A percentile compares a stretch with the other conserved stretches of the same genome.
phyloP scores from a whole-genome alignment of 2,113 vertebrate genomes.

The Chitala chitala region DNA sequence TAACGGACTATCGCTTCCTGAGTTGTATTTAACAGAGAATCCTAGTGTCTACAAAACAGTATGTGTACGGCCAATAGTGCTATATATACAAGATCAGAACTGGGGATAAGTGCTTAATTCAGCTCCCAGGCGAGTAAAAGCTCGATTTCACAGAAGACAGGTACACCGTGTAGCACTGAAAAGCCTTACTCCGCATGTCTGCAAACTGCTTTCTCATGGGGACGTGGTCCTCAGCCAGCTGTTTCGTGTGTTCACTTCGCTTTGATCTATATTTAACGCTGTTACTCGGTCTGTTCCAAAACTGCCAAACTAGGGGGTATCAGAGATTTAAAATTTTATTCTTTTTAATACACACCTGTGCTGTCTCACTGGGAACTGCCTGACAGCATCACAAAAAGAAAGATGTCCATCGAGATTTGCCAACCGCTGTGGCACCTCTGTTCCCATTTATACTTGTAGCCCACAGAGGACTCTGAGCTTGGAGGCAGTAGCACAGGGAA shows the following conservation, averaged over 20 bases:
- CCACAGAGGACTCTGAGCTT: too few relatives aligned
- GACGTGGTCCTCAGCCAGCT: not conserved
- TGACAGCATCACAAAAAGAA: not conserved
- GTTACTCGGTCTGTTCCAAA: not conserved
- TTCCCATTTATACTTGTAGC: too few relatives aligned
- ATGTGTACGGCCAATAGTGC: not conserved
- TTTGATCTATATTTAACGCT: not conserved
- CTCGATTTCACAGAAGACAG: not conserved
- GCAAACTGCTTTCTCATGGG: not conserved
- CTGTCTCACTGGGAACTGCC: not conserved
- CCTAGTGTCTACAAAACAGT: not conserved
- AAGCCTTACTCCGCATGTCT: not conserved
- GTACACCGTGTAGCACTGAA: not conserved
- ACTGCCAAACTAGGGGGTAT: not conserved
- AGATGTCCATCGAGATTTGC: not conserved
- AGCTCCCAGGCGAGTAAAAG: not conserved
- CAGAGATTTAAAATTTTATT: too few relatives aligned
- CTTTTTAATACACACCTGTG: not conserved
- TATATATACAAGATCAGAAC: constrained; percentile 3
- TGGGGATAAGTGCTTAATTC: not conserved
- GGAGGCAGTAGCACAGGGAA: too few relatives aligned
- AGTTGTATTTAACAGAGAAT: not conserved
- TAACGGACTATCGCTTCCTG: not conserved
- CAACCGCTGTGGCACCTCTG: too few relatives aligned
- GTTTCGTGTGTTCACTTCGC: not conserved